Evolutionary conservation across 2,113 vertebrate genomes (phyloP).

Genomic region (Maccullochella peelii): DNA sequence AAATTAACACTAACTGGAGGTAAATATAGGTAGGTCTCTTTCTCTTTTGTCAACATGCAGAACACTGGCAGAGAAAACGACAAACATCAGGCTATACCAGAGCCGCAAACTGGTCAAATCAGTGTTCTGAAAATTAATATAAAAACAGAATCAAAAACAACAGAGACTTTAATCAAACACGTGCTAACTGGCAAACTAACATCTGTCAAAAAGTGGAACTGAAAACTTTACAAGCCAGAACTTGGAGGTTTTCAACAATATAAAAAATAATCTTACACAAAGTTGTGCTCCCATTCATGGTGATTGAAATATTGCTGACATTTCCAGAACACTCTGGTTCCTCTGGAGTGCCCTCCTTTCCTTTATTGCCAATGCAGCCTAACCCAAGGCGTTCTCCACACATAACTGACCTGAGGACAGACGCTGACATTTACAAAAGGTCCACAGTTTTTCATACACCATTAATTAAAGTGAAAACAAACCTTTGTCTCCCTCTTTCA

Average conservation of each 20-base stretch:
- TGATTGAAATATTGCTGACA: conserved; percentile 69
- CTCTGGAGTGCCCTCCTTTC: conserved; percentile 45
- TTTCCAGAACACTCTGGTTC: conserved; percentile 58
- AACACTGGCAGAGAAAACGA: neutral
- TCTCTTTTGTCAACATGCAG: neutral
- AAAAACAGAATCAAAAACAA: neutral
- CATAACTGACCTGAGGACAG: conserved; percentile 67
- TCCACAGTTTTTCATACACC: conserved; percentile 65
- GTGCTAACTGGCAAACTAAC: neutral
- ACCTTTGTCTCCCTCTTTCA: conserved; percentile 51
- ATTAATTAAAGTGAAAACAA: conserved; percentile 75
- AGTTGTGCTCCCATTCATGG: neutral
- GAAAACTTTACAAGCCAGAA: neutral
- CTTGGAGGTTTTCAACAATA: neutral
- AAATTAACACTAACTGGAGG: neutral
- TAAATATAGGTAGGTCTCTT: neutral
- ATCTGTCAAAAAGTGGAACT: neutral
- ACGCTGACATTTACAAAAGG: conserved; percentile 79
- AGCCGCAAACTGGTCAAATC: neutral
- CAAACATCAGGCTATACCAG: neutral
- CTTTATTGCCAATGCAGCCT: conserved; percentile 54
- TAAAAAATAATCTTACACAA: conserved; percentile 22
- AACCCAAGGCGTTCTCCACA: conserved; percentile 55
- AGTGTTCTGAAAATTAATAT: neutral
- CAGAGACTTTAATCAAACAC: conserved; percentile 5